phyloP scores from a whole-genome alignment of 2,888 invertebrate species.

The Morpho achilles region DNA sequence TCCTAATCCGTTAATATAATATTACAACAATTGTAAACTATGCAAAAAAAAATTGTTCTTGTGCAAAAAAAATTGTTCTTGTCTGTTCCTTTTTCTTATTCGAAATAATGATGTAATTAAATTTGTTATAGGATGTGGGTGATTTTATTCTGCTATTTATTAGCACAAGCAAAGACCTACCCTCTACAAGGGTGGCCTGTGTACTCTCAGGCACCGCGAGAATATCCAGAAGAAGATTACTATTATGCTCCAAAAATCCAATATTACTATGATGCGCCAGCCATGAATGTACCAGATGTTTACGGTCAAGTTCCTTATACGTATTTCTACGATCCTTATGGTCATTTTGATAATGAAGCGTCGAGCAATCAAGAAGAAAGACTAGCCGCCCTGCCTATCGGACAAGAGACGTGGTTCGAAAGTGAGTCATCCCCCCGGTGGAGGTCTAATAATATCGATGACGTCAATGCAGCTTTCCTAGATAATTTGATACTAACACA shows the following conservation, averaged over 20 bases:
- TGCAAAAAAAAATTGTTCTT: too few relatives aligned
- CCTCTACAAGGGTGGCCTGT: slow-evolving; percentile 67
- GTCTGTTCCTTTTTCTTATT: too few relatives aligned
- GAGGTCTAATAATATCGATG: slow-evolving; percentile 66
- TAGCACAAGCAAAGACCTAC: slow-evolving; percentile 64
- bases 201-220: slow-evolving; percentile 72
- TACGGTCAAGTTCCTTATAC: slow-evolving; percentile 66
- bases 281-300: slow-evolving; percentile 56
- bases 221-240: slow-evolving; percentile 78
- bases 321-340: slow-evolving; percentile 69
- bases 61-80: too few relatives aligned
- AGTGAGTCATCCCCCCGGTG: slow-evolving; percentile 68
- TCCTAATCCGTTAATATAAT: too few relatives aligned
- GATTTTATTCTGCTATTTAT: slow-evolving; percentile 69
- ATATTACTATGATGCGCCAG: slow-evolving; percentile 62
- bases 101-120: background rate
- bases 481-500: slow-evolving; percentile 83
- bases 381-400: slow-evolving; percentile 80
- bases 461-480: slow-evolving; percentile 82
- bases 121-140: slow-evolving; percentile 53
- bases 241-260: slow-evolving; percentile 75
- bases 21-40: too few relatives aligned
- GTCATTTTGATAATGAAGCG: slow-evolving; percentile 78
- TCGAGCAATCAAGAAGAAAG: slow-evolving; percentile 81
- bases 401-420: slow-evolving; percentile 84